Evolutionary conservation across 2,797 vertebrate species (phyloP), one percentile per base, ranked within the genome.

Genomic region (Saxicola maurus): DNA sequence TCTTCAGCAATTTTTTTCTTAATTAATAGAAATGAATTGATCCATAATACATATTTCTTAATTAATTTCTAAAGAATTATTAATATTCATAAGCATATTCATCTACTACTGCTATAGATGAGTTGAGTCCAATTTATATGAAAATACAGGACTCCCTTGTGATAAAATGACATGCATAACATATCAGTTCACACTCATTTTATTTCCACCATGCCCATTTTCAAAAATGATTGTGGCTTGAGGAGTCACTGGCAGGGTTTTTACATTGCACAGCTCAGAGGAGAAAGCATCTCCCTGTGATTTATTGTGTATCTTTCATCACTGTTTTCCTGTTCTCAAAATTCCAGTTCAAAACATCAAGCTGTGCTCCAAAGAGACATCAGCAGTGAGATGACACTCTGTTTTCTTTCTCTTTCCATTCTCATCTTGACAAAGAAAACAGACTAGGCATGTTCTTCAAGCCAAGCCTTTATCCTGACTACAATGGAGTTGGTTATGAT

Each of bases 401-500:
- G 52, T 81, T 86, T 86, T 89, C 60, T 74, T 80, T 73, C 40
- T 60, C 55, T 64, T 42, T 66, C 65, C 56, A 17, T 88, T 82
- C 72, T 71, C 30, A 56, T n/a, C 64, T 67, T 84, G 77, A 76
- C 74, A 76, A 83, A 83, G 71, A 81, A 84, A 82, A 72, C 79
- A 78, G 76, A 80, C 38, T 20, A 85, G 51, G 61, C 57, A 68
- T 42, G 55, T 86, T 91, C 82, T 93, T 93, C 82, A 73, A n/a
- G 74, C 30, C 69, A 82, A 81, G 27, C 74, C 75, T 95, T 93
- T 90, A 82, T 84, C 37, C 52, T 84, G 77, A 78, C 74, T 91
- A 59, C 45, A 78, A 6, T 56, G 33, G 45, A 91, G 33, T 48
- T 48, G 62, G 38, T 56, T 86, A 53, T 91, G 86, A 93, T 71